Evolutionary conservation across 2,888 invertebrate genomes (phyloP).

Genomic region (Apotomis turbidana): DNA sequence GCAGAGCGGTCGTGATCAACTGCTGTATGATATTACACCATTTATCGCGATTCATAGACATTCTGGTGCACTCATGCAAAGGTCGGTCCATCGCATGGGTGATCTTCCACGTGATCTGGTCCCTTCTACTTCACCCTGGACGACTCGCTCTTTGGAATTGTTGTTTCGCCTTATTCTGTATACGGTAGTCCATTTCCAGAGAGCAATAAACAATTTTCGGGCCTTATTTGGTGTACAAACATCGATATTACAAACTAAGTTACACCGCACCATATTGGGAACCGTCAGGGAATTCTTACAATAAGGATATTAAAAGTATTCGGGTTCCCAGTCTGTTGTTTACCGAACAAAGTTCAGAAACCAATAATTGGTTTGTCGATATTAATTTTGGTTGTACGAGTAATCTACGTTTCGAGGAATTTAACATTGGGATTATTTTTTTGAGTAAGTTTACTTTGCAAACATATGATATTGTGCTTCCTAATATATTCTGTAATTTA

Average conservation of each 20-base stretch:
- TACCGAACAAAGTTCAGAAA: not conserved
- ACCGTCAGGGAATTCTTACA: conserved; percentile 11
- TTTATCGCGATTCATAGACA: too few species aligned
- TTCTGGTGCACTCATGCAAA: too few species aligned
- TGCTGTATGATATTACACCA: too few species aligned
- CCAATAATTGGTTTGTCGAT: conserved; percentile 9
- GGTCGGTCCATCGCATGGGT: too few species aligned
- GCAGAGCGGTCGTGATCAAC: too few species aligned
- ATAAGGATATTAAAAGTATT: conserved; percentile 5
- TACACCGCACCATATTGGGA: conserved; percentile 5
- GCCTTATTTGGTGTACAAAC: conserved; percentile 21
- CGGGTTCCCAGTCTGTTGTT: not conserved
- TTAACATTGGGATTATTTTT: not conserved
- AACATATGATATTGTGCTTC: too few species aligned
- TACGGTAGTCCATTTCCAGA: not conserved
- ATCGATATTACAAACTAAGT: conserved; percentile 15
- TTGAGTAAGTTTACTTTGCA: not conserved
- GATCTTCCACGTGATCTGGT: too few species aligned
- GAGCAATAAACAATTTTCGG: not conserved
- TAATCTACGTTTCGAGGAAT: not conserved
- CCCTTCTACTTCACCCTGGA: too few species aligned
- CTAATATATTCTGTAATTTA: too few species aligned
- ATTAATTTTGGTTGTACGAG: not conserved
- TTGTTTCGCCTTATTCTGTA: too few species aligned
- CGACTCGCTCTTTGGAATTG: too few species aligned